Evolutionary conservation across 2,888 invertebrate genomes (phyloP).

Genomic region (Stenolophus ochropezus): DNA sequence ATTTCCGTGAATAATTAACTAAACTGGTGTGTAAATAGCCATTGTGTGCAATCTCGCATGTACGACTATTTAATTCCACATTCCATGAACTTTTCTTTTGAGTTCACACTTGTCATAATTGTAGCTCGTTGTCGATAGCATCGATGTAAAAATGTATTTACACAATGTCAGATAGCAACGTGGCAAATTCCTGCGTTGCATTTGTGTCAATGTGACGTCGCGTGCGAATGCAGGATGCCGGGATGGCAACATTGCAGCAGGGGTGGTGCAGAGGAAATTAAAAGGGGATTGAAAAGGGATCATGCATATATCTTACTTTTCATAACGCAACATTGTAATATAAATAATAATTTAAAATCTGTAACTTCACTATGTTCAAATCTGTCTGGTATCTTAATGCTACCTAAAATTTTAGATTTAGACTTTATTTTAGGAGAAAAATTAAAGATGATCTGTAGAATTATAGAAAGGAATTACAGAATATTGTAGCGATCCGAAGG

Average conservation of each 20-base stretch:
- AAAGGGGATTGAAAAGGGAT: neutral
- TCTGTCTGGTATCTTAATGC: neutral
- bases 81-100: neutral
- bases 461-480: too few species aligned
- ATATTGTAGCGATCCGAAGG: too few species aligned
- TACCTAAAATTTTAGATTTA: neutral
- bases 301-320: too few species aligned
- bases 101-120: slow-evolving; percentile 44
- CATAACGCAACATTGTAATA: too few species aligned
- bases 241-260: slow-evolving; percentile 16
- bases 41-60: neutral
- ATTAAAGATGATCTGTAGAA: neutral
- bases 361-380: neutral
- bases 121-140: slow-evolving; percentile 33
- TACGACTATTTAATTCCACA: neutral
- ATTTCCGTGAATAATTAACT: neutral
- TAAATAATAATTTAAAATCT: neutral
- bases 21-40: neutral
- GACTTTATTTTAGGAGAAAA: neutral
- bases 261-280: neutral
- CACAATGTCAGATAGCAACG: slow-evolving; percentile 4
- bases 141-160: slow-evolving; percentile 33
- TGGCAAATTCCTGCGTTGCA: slow-evolving; percentile 30
- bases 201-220: slow-evolving; percentile 36
- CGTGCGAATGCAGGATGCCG: neutral